These are phyloP conservation scores for Agonopterix arenella DNA, from an alignment of 2,888 invertebrate species.

Conservation along the genomic window DNA sequence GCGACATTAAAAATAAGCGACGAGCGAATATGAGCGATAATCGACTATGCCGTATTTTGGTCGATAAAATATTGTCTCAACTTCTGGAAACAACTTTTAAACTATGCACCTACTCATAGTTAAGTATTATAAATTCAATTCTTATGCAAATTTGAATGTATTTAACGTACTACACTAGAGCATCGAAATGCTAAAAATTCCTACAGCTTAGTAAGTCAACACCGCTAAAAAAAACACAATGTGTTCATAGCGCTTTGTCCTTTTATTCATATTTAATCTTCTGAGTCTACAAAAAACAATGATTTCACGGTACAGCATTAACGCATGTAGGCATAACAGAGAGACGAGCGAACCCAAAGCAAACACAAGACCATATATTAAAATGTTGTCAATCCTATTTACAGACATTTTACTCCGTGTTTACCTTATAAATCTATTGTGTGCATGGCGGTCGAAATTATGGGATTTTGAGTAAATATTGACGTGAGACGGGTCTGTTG, in stretches of 20 bases:
- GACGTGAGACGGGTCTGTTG: constrained; percentile 58
- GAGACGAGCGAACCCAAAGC: constrained; percentile 60
- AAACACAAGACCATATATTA: constrained; percentile 72
- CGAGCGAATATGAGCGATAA: no score
- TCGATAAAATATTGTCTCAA: no score
- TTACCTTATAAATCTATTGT: constrained; percentile 77
- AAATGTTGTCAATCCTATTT: constrained; percentile 76
- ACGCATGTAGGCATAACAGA: constrained; percentile 74
- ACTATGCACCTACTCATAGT: no score
- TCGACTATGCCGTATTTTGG: no score
- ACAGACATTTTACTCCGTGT: constrained; percentile 74
- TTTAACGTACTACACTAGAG: constrained; percentile 15
- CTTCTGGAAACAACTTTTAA: no score
- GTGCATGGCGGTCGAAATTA: constrained; percentile 71
- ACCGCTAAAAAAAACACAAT: constrained; percentile 50
- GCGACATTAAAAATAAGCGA: no score
- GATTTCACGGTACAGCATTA: constrained; percentile 75
- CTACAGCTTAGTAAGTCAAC: constrained; percentile 61
- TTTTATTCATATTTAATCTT: constrained; percentile 74
- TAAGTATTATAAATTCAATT: no score
- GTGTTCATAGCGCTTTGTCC: constrained; percentile 61
- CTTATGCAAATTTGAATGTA: no score
- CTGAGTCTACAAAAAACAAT: constrained; percentile 68
- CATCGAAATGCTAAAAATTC: constrained; percentile 45
- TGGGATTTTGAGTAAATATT: constrained; percentile 74